Conservation (phyloP, 2,888 invertebrate species). For the Dione juno region DNA sequence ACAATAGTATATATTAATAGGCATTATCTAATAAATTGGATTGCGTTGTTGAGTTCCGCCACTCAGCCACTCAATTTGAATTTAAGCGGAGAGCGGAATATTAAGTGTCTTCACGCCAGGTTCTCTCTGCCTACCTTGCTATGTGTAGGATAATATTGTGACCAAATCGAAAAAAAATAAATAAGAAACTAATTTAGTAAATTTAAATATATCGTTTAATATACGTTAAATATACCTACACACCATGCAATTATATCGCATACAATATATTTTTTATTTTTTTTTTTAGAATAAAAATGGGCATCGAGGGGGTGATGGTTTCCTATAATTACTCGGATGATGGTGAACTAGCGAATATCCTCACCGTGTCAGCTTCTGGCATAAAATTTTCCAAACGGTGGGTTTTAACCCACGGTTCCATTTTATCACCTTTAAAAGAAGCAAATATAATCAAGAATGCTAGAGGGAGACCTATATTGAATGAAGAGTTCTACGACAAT, state of each 20-base stretch:
- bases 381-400: conserved; percentile 79
- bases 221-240: too few relatives aligned
- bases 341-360: conserved; percentile 73
- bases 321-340: conserved; percentile 75
- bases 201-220: too few relatives aligned
- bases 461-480: conserved; percentile 70
- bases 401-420: conserved; percentile 81
- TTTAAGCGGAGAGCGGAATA: too few relatives aligned
- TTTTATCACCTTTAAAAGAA: conserved; percentile 74
- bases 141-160: too few relatives aligned
- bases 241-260: too few relatives aligned
- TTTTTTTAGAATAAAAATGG: conserved; percentile 61
- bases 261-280: not conserved
- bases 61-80: too few relatives aligned
- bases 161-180: too few relatives aligned
- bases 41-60: too few relatives aligned
- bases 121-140: too few relatives aligned
- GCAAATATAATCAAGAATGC: conserved; percentile 67
- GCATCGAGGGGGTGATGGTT: conserved; percentile 78
- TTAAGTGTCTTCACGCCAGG: too few relatives aligned
- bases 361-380: conserved; percentile 79
- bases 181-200: too few relatives aligned
- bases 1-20: not conserved
- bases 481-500: conserved; percentile 72
- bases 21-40: too few relatives aligned